These are phyloP conservation scores for Bombus haemorrhoidalis DNA, from an alignment of 1,140 invertebrate genomes.

Conservation along the genomic window DNA sequence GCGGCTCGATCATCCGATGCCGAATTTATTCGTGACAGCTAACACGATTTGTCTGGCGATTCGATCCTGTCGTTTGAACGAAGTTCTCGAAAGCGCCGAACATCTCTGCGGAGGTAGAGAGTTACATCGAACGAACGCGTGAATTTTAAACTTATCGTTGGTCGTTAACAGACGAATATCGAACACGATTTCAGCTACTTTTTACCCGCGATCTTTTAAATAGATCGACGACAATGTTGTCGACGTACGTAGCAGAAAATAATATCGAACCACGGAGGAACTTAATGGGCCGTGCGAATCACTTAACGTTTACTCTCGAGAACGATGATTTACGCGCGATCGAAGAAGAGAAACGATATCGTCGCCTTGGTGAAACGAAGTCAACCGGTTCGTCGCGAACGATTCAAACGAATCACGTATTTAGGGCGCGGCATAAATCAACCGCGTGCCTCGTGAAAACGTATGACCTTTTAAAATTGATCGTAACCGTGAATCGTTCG, in stretches of 20 bases:
- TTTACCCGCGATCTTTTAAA: background rate
- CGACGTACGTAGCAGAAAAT: slow-evolving; percentile 32
- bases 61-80: background rate
- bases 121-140: background rate
- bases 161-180: background rate
- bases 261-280: background rate
- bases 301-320: slow-evolving; percentile 55
- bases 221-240: background rate
- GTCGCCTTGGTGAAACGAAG: slow-evolving; percentile 31
- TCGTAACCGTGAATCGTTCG: slow-evolving; percentile 51
- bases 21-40: slow-evolving; percentile 13
- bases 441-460: slow-evolving; percentile 62
- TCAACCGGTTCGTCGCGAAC: slow-evolving; percentile 39
- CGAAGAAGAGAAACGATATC: slow-evolving; percentile 25
- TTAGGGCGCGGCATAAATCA: slow-evolving; percentile 72
- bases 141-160: background rate
- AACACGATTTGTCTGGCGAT: background rate
- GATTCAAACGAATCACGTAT: slow-evolving; percentile 56
- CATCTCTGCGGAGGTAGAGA: background rate
- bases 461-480: slow-evolving; percentile 68
- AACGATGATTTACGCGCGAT: slow-evolving; percentile 59
- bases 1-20: slow-evolving; percentile 8
- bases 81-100: background rate
- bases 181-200: background rate
- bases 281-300: slow-evolving; percentile 39